These are phyloP conservation scores for Callinectes sapidus DNA, from an alignment of 2,888 invertebrate species.

Conservation along the genomic window DNA sequence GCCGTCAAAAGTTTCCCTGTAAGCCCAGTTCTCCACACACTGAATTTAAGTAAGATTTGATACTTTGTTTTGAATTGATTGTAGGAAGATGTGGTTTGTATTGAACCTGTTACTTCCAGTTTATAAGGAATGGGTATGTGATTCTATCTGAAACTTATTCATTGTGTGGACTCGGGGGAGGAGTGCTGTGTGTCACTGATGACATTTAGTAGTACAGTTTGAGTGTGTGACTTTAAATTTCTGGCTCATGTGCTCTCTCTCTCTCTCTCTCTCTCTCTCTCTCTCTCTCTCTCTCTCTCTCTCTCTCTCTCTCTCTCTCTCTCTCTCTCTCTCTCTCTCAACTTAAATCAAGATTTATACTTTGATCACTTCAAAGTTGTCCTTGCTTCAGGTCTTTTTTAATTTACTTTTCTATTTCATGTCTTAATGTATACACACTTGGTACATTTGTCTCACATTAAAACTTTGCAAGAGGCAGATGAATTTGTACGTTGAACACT, in stretches of 20 bases:
- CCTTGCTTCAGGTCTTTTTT: not conserved
- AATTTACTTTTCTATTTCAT: not conserved
- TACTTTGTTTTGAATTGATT: not conserved
- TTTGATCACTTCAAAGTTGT: not conserved
- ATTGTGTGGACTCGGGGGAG: not conserved
- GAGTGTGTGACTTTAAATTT: not conserved
- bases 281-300: too few species aligned
- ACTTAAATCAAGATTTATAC: not conserved
- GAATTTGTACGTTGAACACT: not conserved
- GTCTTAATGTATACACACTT: not conserved
- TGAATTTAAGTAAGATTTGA: not conserved
- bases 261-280: not conserved
- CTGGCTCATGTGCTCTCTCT: not conserved
- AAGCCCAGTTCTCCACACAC: not conserved
- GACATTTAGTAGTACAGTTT: not conserved
- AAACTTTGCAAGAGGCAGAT: not conserved
- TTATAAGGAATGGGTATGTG: not conserved
- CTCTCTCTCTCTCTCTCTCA: too few species aligned
- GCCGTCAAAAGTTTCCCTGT: not conserved
- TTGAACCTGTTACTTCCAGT: not conserved
- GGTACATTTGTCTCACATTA: not conserved
- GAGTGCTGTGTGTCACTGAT: not conserved
- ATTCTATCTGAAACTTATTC: not conserved
- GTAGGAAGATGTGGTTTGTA: not conserved
- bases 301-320: not conserved